A percentile compares a stretch with the other conserved stretches of the same genome.
Conservation (phyloP, 2,888 invertebrate species). For the Pandemis cinnamomeana region DNA sequence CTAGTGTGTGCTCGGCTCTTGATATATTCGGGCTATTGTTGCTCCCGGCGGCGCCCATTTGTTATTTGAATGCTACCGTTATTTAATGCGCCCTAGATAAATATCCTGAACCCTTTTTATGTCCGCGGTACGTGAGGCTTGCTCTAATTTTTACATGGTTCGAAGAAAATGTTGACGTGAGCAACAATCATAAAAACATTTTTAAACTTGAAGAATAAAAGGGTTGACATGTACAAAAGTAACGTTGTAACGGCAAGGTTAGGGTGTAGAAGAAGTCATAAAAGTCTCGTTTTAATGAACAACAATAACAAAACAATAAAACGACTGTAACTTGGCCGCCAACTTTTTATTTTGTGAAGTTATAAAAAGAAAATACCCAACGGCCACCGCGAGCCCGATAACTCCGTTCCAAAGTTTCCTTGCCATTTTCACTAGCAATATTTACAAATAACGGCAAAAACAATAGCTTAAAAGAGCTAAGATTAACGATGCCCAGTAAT, state of each 20-base stretch:
- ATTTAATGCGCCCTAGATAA: slow-evolving; percentile 69
- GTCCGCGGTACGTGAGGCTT: slow-evolving; percentile 52
- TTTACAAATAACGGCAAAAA: slow-evolving; percentile 33
- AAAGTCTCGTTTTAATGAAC: slow-evolving; percentile 18
- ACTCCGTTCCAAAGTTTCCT: slow-evolving; percentile 25
- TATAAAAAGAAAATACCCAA: slow-evolving; percentile 37
- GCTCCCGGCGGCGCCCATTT: slow-evolving; percentile 61
- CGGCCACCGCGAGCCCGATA: slow-evolving; percentile 16
- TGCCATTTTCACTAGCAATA: slow-evolving; percentile 23
- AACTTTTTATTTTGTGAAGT: slow-evolving; percentile 37
- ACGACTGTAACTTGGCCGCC: slow-evolving; percentile 30
- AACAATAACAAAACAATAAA: slow-evolving; percentile 37
- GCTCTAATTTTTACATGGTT: slow-evolving; percentile 58
- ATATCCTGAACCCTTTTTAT: slow-evolving; percentile 69
- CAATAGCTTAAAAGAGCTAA: slow-evolving; percentile 19
- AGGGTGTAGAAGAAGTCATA: slow-evolving; percentile 7
- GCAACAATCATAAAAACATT: background rate
- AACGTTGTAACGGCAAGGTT: background rate
- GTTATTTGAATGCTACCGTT: slow-evolving; percentile 67
- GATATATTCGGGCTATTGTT: slow-evolving; percentile 66
- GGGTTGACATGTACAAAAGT: background rate
- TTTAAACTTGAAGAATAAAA: background rate
- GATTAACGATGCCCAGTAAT: slow-evolving; percentile 50
- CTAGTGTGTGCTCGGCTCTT: slow-evolving; percentile 53
- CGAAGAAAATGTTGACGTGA: slow-evolving; percentile 47